Evolutionary conservation across 2,797 vertebrate species (phyloP), one percentile per base, ranked within the genome.

Genomic region (Galago senegalensis): DNA sequence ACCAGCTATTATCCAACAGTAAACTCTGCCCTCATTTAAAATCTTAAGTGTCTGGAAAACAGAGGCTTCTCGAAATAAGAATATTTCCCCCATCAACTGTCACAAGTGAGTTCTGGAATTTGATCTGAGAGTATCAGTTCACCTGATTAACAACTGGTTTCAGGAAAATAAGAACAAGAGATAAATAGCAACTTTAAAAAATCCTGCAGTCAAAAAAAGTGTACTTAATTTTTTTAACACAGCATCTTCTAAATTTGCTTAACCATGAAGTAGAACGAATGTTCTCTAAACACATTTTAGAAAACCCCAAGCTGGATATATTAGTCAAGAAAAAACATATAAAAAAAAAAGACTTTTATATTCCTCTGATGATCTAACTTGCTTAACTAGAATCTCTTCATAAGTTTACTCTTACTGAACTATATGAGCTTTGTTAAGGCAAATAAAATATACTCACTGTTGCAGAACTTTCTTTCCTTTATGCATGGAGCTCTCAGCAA

Each of bases 371-470:
- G 27, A 14, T 91, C 69, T 91, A 85, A 75, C 31, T 27, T 91
- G 46, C 46, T 46, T 88, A 73, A 72, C 14, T 49, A 58, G 23
- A 96, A 43, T 53, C 7, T 94, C 29, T 67, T 89, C 9, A 58
- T 46, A 89, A 82, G 14, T 89, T 93, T 75, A 87, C 6, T 79
- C 34, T 80, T 77, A 79, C 67, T 31, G 88, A 95, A 63, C 40
- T 70, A 27, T 13, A 89, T 34, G 12, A 2, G 2, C 56, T 46
- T 81, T 89, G 43, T 34, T 21, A 81, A 87, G 84, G 88, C 65
- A 96, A 94, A 89, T 67, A 92, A 96, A 94, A 91, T 80, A 65
- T 97, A 97, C 76, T 98, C 97, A 97, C 46, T 53, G 95, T 88
- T 65, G 43, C 27, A 93, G 75, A 43, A 97, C 17, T 93, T 97